These are phyloP conservation scores for Antigone vipio DNA, from an alignment of 2,113 vertebrate species.

Conservation along the genomic window DNA sequence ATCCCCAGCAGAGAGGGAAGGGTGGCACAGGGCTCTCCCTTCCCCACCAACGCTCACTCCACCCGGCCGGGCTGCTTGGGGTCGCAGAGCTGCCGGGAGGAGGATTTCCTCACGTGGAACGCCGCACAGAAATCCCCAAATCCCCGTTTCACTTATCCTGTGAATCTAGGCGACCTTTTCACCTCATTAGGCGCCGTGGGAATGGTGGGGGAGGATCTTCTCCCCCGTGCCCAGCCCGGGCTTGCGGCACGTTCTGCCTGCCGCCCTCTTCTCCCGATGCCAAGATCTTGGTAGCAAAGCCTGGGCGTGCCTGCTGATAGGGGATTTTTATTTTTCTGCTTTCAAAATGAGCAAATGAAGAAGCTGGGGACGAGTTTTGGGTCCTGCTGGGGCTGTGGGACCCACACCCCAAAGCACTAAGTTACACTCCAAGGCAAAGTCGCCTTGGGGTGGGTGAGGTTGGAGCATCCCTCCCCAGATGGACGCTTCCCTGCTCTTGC, in stretches of 20 bases:
- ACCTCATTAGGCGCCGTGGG: not conserved
- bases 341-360: not conserved
- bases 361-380: not conserved
- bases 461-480: not conserved
- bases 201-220: not conserved
- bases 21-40: not conserved
- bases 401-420: not conserved
- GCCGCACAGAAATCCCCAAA: not conserved
- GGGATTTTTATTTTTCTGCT: not conserved
- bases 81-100: not conserved
- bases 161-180: fast-evolving
- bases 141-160: not conserved
- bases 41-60: not conserved
- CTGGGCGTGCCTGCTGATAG: fast-evolving
- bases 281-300: not conserved
- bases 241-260: not conserved
- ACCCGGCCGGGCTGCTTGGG: not conserved
- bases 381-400: not conserved
- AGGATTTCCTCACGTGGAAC: not conserved
- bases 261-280: not conserved
- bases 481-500: not conserved
- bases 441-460: not conserved
- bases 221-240: not conserved
- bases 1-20: not conserved
- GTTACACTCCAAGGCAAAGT: too few species aligned